Evolutionary conservation across 2,888 invertebrate species (phyloP).

Genomic region (Alentia gelatinosa): DNA sequence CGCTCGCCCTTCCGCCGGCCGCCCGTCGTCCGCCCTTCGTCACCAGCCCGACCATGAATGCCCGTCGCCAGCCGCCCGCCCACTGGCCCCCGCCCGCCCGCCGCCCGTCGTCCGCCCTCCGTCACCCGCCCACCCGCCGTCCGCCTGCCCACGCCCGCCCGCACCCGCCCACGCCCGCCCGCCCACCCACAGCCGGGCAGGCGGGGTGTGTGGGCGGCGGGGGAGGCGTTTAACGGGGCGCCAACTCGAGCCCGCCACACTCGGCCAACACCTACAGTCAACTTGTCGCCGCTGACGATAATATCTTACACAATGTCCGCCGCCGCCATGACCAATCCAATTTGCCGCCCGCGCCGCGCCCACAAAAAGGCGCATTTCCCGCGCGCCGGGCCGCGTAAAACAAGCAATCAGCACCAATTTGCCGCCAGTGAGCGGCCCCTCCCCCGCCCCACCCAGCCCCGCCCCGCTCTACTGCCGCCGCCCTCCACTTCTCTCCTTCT

Average conservation of each 20-base stretch:
- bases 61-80: too few species aligned
- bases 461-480: background rate
- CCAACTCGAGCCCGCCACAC: too few species aligned
- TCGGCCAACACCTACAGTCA: background rate
- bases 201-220: too few species aligned
- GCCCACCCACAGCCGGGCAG: too few species aligned
- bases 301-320: background rate
- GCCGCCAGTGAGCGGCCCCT: too few species aligned
- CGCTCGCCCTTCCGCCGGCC: too few species aligned
- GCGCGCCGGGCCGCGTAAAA: background rate
- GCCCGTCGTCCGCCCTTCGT: too few species aligned
- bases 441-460: background rate
- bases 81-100: too few species aligned
- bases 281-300: background rate
- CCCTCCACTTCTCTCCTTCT: background rate
- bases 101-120: too few species aligned
- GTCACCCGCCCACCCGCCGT: too few species aligned
- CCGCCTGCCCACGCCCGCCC: background rate
- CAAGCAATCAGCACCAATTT: background rate
- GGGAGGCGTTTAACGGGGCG: too few species aligned
- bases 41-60: too few species aligned
- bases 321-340: background rate
- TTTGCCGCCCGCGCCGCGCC: constrained; percentile 2
- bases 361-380: background rate
- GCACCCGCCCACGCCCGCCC: background rate